Evolutionary conservation across 1,140 invertebrate species (phyloP).

Genomic region (Anastrepha ludens): DNA sequence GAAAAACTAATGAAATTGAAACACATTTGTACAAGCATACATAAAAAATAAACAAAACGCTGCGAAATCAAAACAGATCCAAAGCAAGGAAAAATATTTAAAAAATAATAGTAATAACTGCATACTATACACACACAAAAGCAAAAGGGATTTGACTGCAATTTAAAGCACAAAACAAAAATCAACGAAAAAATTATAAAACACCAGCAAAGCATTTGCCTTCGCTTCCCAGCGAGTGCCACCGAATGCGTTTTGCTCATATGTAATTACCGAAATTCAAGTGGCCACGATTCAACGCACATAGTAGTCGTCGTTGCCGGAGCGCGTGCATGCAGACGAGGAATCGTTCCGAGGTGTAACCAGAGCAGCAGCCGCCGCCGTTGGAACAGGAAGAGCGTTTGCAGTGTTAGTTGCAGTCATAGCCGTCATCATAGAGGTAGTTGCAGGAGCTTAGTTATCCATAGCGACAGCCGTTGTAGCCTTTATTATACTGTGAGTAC

Average conservation of each 20-base stretch:
- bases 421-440: background rate
- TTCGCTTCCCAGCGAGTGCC: constrained; percentile 22
- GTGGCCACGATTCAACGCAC: constrained; percentile 25
- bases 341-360: background rate
- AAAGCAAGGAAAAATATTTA: constrained; percentile 17
- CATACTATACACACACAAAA: constrained; percentile 9
- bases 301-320: constrained; percentile 20
- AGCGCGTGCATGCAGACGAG: constrained; percentile 41
- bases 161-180: background rate
- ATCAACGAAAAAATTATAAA: constrained; percentile 27
- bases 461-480: background rate
- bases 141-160: background rate
- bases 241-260: constrained; percentile 32
- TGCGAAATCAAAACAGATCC: background rate
- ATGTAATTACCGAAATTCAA: constrained; percentile 39
- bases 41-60: constrained; percentile 7
- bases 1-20: constrained; percentile 11
- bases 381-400: constrained; percentile 36
- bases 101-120: background rate
- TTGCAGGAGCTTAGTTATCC: background rate
- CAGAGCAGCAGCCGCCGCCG: constrained; percentile 32
- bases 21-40: background rate
- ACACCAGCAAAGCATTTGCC: constrained; percentile 15
- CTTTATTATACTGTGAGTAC: background rate
- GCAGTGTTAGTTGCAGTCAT: constrained; percentile 20